These are phyloP conservation scores for Salticus scenicus DNA, from an alignment of 2,888 invertebrate genomes.

Conservation along the genomic window DNA sequence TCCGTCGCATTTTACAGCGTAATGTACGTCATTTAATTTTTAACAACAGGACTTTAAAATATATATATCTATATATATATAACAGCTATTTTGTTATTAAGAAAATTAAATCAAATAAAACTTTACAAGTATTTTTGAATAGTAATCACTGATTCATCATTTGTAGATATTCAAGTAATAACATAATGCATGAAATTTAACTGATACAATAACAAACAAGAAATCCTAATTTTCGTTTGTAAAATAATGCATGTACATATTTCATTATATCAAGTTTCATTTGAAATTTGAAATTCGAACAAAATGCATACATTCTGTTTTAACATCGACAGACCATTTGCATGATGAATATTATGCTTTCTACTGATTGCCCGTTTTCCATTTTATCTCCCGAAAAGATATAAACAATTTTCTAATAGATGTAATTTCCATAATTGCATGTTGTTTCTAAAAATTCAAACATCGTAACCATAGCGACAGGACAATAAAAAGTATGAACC, in stretches of 20 bases:
- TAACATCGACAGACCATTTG: not conserved
- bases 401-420: conserved; percentile 19
- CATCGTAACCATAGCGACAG: not conserved
- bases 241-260: not conserved
- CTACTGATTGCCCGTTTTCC: not conserved
- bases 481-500: not conserved
- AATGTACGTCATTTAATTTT: too few species aligned
- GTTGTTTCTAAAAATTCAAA: conserved; percentile 16
- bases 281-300: not conserved
- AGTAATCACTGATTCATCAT: too few species aligned
- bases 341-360: not conserved
- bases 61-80: too few species aligned
- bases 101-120: too few species aligned
- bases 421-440: conserved; percentile 14
- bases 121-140: too few species aligned
- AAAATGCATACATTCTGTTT: conserved; percentile 3
- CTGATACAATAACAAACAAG: too few species aligned
- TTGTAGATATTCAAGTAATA: too few species aligned
- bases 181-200: too few species aligned
- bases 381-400: not conserved
- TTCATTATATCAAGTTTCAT: not conserved
- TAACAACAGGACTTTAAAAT: too few species aligned
- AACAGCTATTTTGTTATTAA: too few species aligned
- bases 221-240: too few species aligned
- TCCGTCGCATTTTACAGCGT: too few species aligned